Conservation (phyloP, 1,140 invertebrate species). For the Nixonia krombeini region DNA sequence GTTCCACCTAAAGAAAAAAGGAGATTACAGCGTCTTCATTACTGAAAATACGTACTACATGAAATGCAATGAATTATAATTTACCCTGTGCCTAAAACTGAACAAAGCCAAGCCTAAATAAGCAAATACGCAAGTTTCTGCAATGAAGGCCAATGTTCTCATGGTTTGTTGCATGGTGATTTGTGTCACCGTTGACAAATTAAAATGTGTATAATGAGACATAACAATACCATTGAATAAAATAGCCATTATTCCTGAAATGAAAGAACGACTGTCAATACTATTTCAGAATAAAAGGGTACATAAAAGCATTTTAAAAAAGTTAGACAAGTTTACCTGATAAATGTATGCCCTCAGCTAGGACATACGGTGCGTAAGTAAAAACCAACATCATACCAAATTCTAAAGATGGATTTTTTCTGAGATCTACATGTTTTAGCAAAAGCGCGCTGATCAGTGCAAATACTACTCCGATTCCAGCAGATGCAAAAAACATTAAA, state of each 20-base stretch:
- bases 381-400: conserved; percentile 99
- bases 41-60: too few relatives aligned
- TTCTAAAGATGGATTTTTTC: conserved; percentile 98
- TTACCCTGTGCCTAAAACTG: conserved; percentile 88
- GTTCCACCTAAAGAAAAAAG: conserved; percentile 73
- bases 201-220: conserved; percentile 99
- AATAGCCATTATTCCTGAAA: conserved; percentile 98
- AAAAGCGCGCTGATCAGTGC: conserved; percentile 94
- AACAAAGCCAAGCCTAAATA: conserved; percentile 98
- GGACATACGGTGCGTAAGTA: conserved; percentile 97
- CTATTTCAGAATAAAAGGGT: not conserved
- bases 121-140: conserved; percentile 99
- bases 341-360: conserved; percentile 97
- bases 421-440: conserved; percentile 95
- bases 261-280: conserved; percentile 37
- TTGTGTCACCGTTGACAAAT: conserved; percentile 97
- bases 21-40: too few relatives aligned
- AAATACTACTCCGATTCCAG: conserved; percentile 96
- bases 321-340: conserved; percentile 78
- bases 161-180: conserved; percentile 99
- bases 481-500: conserved; percentile 98
- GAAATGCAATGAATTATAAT: too few relatives aligned
- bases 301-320: not conserved
- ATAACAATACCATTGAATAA: conserved; percentile 99
- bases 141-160: conserved; percentile 96